Percentiles rank a stretch among this genome's conserved stretches.
Conservation (phyloP, 1,140 invertebrate genomes). For the Zeugodacus cucurbitae region DNA sequence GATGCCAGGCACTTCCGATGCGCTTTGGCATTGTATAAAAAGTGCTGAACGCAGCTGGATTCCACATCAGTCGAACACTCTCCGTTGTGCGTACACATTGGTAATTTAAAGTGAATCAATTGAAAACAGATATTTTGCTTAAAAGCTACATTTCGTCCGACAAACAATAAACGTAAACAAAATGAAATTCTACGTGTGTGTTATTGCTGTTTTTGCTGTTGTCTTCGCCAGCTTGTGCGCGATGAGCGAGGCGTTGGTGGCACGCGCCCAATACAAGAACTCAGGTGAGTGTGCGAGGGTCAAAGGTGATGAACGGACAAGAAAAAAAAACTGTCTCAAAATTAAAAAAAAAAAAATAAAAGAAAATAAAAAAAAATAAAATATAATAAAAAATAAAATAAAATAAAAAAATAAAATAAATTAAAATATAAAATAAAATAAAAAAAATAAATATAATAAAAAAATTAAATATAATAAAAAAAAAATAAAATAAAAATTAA, state of each 20-base stretch:
- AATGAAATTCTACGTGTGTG: slow-evolving; percentile 36
- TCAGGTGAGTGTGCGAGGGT: slow-evolving; percentile 49
- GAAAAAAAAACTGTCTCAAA: background rate
- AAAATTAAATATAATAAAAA: background rate
- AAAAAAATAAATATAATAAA: background rate
- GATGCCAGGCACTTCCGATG: slow-evolving; percentile 13
- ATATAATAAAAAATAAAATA: background rate
- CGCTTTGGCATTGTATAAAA: slow-evolving; percentile 18
- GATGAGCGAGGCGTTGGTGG: slow-evolving; percentile 49
- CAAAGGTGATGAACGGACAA: background rate
- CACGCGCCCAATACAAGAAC: slow-evolving; percentile 51
- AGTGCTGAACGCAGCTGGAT: background rate
- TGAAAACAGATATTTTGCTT: background rate
- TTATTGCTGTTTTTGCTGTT: slow-evolving; percentile 9
- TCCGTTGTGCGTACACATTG: background rate
- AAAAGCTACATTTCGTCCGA: background rate
- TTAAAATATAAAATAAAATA: background rate
- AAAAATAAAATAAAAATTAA: background rate
- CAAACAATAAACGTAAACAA: slow-evolving; percentile 11
- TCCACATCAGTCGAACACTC: background rate
- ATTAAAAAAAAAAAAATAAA: background rate
- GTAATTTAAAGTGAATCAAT: slow-evolving; percentile 4
- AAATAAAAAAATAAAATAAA: background rate
- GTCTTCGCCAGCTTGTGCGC: slow-evolving; percentile 1
- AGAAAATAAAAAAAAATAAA: background rate